Evolutionary conservation across 2,888 invertebrate genomes (phyloP).

Genomic region (Conomelus anceps): DNA sequence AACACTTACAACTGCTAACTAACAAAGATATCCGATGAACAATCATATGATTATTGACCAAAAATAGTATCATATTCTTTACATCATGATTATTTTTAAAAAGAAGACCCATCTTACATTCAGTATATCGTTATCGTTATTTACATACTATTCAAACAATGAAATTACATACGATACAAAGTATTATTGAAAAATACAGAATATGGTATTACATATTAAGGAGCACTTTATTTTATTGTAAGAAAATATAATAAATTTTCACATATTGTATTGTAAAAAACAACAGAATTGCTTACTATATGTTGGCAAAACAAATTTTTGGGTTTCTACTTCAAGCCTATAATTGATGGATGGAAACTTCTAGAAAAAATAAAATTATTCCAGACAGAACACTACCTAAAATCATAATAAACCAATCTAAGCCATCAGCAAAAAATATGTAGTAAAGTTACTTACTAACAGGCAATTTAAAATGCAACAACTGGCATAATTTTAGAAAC

Average conservation of each 20-base stretch:
- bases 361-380: background rate
- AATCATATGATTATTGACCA: background rate
- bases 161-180: background rate
- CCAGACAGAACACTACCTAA: background rate
- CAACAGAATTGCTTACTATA: background rate
- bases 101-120: background rate
- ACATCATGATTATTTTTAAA: background rate
- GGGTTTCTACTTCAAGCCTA: background rate
- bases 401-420: background rate
- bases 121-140: background rate
- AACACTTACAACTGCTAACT: background rate
- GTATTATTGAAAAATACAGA: background rate
- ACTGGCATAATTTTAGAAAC: background rate
- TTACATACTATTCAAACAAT: background rate
- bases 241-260: background rate
- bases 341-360: background rate
- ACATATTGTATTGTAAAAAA: background rate
- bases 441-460: background rate
- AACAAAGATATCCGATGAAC: background rate
- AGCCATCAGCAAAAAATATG: background rate
- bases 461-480: background rate
- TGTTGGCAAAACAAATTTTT: background rate
- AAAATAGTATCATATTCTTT: background rate
- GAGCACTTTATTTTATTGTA: background rate
- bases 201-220: background rate